A percentile compares a stretch with the other conserved stretches of the same genome.
These are phyloP conservation scores for Eupithecia tripunctaria DNA, from an alignment of 2,888 invertebrate species.

Conservation along the genomic window DNA sequence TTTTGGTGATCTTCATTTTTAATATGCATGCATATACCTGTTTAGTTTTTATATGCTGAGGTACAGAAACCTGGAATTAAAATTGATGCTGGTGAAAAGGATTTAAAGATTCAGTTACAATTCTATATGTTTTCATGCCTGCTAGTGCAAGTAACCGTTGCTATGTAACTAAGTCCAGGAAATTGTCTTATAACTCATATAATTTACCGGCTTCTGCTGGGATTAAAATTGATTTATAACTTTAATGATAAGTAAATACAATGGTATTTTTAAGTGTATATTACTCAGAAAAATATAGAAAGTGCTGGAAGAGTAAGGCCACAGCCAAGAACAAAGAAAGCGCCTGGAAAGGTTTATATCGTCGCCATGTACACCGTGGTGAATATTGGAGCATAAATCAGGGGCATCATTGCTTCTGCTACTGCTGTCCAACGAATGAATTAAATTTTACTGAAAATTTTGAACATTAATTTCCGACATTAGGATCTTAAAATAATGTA, in stretches of 20 bases:
- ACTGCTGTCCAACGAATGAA: constrained; percentile 92
- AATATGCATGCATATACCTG: constrained; percentile 42
- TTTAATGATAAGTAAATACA: neutral
- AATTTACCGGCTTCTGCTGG: neutral
- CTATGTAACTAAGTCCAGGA: neutral
- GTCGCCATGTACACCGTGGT: constrained; percentile 88
- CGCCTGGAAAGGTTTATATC: constrained; percentile 88
- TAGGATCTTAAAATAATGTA: too few relatives aligned
- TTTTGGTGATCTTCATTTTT: constrained; percentile 49
- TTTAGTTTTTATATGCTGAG: constrained; percentile 85
- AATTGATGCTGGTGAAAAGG: neutral
- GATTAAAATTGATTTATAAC: neutral
- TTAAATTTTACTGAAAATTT: constrained; percentile 89
- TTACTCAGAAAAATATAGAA: constrained; percentile 87
- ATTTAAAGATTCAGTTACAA: neutral
- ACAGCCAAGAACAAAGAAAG: constrained; percentile 89
- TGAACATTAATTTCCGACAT: too few relatives aligned
- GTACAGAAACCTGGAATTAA: constrained; percentile 86
- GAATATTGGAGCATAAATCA: constrained; percentile 94
- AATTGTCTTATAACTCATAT: neutral
- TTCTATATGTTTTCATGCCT: neutral
- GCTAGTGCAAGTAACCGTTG: neutral
- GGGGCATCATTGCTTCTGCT: constrained; percentile 93
- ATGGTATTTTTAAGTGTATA: neutral
- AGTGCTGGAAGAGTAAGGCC: constrained; percentile 89